A percentile compares a stretch with the other conserved stretches of the same genome.
Evolutionary conservation across 2,888 invertebrate species (phyloP).

Genomic region (Dasysyrphus tricinctus): DNA sequence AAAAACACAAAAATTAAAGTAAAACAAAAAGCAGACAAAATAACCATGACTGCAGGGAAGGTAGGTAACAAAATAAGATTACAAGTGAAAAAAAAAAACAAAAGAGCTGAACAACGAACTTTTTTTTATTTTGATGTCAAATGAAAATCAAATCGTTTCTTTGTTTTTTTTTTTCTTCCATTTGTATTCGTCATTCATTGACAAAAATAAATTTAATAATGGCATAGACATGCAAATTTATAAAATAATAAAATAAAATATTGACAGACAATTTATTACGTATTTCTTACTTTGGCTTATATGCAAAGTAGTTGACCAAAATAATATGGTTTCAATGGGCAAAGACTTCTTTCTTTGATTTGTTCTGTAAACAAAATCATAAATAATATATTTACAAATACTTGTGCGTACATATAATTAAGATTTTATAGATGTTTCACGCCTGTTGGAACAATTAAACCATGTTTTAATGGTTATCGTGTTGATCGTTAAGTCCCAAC

Average conservation of each 20-base stretch:
- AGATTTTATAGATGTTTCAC: constrained; percentile 69
- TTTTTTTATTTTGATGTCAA: background rate
- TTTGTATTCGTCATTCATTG: background rate
- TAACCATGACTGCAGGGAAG: constrained; percentile 33
- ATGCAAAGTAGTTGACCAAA: constrained; percentile 31
- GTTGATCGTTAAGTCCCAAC: background rate
- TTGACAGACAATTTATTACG: constrained; percentile 9
- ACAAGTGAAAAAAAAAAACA: constrained; percentile 20
- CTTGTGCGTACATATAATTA: constrained; percentile 29
- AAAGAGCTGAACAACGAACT: constrained; percentile 33
- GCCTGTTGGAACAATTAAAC: constrained; percentile 59
- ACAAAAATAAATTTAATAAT: constrained; percentile 10
- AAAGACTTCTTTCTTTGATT: background rate
- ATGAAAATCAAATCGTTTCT: constrained; percentile 15
- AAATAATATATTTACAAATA: constrained; percentile 8
- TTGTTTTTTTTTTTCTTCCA: background rate
- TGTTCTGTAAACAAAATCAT: constrained; percentile 8
- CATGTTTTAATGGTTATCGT: constrained; percentile 18
- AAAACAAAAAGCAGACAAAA: constrained; percentile 14
- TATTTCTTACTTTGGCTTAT: background rate
- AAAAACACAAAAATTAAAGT: background rate
- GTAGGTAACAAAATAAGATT: constrained; percentile 4
- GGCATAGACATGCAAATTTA: constrained; percentile 25
- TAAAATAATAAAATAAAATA: constrained; percentile 9
- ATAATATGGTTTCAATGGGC: background rate